Evolutionary conservation across 2,888 invertebrate species (phyloP).

Genomic region (Acanthacorydalis orientalis): DNA sequence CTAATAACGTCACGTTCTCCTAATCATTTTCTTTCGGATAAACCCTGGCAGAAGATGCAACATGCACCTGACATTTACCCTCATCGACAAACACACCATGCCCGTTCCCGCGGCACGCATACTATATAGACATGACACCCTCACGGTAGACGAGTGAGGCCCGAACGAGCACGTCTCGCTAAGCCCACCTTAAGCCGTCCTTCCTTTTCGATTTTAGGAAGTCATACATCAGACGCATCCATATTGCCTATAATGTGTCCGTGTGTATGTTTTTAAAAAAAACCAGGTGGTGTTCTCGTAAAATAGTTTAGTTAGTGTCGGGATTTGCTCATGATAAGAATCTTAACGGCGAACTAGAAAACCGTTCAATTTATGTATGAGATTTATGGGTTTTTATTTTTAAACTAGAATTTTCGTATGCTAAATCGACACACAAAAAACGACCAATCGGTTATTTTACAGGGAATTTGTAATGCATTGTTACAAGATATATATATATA

Average conservation of each 20-base stretch:
- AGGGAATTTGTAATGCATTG: no score
- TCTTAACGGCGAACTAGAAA: no score
- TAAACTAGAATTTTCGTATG: no score
- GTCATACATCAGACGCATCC: constrained; percentile 24
- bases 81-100: background rate
- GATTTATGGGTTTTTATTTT: no score
- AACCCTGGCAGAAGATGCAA: no score
- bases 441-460: no score
- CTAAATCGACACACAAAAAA: no score
- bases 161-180: constrained; percentile 5
- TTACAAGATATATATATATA: no score
- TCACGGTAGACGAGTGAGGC: background rate
- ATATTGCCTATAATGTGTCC: background rate
- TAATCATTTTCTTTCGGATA: no score
- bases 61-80: no score
- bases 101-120: background rate
- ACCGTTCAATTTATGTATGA: no score
- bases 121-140: background rate
- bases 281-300: constrained; percentile 1
- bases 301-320: background rate
- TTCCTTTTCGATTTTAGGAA: constrained; percentile 29
- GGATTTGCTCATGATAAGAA: background rate
- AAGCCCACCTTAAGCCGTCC: constrained; percentile 22
- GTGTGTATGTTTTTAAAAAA: background rate
- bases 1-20: no score